Conservation (phyloP, 2,888 invertebrate species). For the Gastrophysa polygoni region DNA sequence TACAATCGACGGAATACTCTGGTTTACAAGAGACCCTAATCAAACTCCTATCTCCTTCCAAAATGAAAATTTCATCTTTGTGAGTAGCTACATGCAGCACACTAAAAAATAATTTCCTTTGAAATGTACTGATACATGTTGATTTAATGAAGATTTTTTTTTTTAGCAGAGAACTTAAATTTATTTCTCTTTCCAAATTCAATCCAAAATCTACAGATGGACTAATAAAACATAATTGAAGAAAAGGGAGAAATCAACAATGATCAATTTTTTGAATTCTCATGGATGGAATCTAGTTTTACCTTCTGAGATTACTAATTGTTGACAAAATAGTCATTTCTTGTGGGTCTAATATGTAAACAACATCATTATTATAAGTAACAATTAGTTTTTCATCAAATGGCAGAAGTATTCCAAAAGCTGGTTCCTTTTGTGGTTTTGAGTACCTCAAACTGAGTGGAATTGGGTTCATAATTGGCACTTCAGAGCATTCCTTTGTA, state of each 20-base stretch:
- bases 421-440: slow-evolving; percentile 61
- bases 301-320: slow-evolving; percentile 68
- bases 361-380: slow-evolving; percentile 71
- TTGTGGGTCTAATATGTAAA: slow-evolving; percentile 79
- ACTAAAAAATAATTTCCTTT: slow-evolving; percentile 49
- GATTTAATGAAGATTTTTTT: no score
- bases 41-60: slow-evolving; percentile 79
- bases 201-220: no score
- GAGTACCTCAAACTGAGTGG: slow-evolving; percentile 54
- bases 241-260: no score
- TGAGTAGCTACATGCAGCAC: slow-evolving; percentile 67
- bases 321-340: slow-evolving; percentile 70
- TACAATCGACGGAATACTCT: slow-evolving; percentile 60
- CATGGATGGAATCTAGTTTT: slow-evolving; percentile 18
- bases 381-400: slow-evolving; percentile 77
- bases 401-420: slow-evolving; percentile 69
- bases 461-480: slow-evolving; percentile 75
- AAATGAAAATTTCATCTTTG: slow-evolving; percentile 79
- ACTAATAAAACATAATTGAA: no score
- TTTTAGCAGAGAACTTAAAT: no score
- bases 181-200: no score
- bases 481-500: slow-evolving; percentile 62
- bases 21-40: slow-evolving; percentile 78
- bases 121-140: no score
- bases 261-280: no score